phyloP scores from a whole-genome alignment of 2,113 vertebrate genomes.

The Paradisaea rubra region DNA sequence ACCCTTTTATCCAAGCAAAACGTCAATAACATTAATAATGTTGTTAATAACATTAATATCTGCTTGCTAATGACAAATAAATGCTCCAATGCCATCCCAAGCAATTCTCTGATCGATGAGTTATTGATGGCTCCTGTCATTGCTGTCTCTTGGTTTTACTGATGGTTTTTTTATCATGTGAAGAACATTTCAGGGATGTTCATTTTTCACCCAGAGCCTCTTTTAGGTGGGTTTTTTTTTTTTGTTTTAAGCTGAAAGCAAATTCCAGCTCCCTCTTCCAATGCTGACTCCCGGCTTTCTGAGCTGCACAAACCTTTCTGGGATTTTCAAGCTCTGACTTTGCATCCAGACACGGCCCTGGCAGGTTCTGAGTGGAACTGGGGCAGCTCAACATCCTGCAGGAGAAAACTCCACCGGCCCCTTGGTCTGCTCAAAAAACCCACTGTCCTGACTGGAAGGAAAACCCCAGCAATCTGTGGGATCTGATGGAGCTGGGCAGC shows the following conservation, averaged over 20 bases:
- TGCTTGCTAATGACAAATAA: background rate
- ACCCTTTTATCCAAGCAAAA: background rate
- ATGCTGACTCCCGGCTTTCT: background rate
- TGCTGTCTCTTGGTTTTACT: background rate
- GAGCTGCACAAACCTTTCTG: background rate
- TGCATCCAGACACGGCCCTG: fast-evolving
- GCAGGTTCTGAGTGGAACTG: background rate
- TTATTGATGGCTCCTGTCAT: background rate
- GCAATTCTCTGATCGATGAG: background rate
- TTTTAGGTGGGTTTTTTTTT: background rate
- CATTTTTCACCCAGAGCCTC: background rate
- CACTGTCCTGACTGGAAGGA: background rate
- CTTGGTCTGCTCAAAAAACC: background rate
- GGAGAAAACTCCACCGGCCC: background rate
- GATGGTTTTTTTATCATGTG: background rate
- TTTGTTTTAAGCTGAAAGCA: background rate
- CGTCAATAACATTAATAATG: background rate
- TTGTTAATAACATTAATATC: background rate
- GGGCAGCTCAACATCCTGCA: background rate
- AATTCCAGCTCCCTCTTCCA: background rate
- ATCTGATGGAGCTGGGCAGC: background rate
- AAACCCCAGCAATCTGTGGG: fast-evolving
- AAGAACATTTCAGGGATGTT: background rate
- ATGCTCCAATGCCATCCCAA: background rate
- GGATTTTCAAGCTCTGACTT: background rate